Conservation (phyloP, 2,888 invertebrate genomes). For the Philopedon plagiatum region DNA sequence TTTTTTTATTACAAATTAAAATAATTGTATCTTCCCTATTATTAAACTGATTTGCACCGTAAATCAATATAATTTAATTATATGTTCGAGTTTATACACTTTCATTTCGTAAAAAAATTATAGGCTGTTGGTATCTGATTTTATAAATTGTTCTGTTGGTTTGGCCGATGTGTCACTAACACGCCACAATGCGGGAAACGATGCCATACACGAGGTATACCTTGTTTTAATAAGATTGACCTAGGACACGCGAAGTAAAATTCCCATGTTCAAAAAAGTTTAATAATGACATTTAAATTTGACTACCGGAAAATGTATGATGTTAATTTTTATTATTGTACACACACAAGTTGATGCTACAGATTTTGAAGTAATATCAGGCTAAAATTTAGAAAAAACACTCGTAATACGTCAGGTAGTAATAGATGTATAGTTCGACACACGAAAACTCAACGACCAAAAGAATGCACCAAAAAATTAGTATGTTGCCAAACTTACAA, state of each 20-base stretch:
- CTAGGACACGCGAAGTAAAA: neutral
- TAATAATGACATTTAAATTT: slow-evolving; percentile 12
- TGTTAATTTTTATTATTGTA: neutral
- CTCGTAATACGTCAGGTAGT: too few relatives aligned
- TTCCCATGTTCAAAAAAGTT: neutral
- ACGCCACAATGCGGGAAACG: slow-evolving; percentile 26
- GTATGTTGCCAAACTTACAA: too few relatives aligned
- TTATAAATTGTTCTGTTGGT: slow-evolving; percentile 21
- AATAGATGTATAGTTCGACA: too few relatives aligned
- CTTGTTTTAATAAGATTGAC: slow-evolving; percentile 23
- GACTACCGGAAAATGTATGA: slow-evolving; percentile 15
- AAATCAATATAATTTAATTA: too few relatives aligned
- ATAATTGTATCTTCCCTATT: too few relatives aligned
- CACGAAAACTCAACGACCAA: too few relatives aligned
- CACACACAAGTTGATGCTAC: neutral
- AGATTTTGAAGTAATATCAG: neutral
- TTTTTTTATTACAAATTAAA: too few relatives aligned
- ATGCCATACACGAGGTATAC: slow-evolving; percentile 26
- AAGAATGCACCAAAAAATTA: too few relatives aligned
- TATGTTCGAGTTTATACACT: too few relatives aligned
- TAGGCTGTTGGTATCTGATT: slow-evolving; percentile 19
- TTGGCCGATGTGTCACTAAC: slow-evolving; percentile 22
- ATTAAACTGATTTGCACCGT: too few relatives aligned
- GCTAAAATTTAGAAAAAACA: too few relatives aligned
- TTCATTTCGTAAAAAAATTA: neutral